Base-by-base conservation (phyloP, 2,113 vertebrate species). In the Haliaeetus leucogaster region DNA sequence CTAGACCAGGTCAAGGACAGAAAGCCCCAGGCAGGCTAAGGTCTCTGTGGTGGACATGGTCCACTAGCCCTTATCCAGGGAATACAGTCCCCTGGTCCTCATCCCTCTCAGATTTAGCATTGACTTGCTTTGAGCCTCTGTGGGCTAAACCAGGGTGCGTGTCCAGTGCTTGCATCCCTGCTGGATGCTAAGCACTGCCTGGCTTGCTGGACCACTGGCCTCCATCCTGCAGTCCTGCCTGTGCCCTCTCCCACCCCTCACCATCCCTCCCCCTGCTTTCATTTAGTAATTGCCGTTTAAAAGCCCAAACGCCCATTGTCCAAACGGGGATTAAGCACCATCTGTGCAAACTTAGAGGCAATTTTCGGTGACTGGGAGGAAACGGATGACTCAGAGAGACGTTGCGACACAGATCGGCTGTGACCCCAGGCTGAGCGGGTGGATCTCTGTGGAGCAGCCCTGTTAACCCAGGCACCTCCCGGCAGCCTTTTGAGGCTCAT, bases 301-400 rank as follows among this genome's bases (percentile, higher is more conserved):
- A 89, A 94, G 52, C 82, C 86, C 66, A 32, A 91, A 66, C 7
- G 5, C 66, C 81, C 88, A 48, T 94, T 96, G 93, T 97, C 93
- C 95, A 95, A 93, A 48, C 0, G 3, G 36, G 77, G 95, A 97
- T 97, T 97, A 97, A 87, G 48, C 93, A 94, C 96, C 96, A 97
- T 96, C 95, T 97, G 96, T 97, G 90, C 94, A 97, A 97, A 97
- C 95, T 96, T 89, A 73, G 89, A 97, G 93, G 91, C 89, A 79
- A 45, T 79, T 96, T 93, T 59, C 11, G 1, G 84, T 94, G 89
- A 70, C 81, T 76, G 73, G 83, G 76, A 95, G 95, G 93, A 96
- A 94, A 68, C 1, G 16, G 91, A 97, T 97, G 95, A 97, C 89
- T 97, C 96, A 97, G 89, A 91, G 62, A 61, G 67, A 77, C n/a